Conservation (phyloP, 2,797 vertebrate genomes). For the Fistularia commersonii region DNA sequence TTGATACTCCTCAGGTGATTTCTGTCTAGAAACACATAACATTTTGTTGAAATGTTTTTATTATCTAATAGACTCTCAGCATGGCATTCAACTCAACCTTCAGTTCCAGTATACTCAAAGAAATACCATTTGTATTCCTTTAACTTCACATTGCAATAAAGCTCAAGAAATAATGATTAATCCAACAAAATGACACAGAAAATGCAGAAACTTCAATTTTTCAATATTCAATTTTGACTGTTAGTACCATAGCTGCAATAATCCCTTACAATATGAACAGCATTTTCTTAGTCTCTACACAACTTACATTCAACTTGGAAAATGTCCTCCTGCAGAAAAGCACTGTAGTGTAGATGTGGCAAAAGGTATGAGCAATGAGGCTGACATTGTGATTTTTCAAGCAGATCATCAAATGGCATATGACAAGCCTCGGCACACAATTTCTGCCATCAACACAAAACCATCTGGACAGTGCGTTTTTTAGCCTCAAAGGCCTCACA, state of each 20-base stretch:
- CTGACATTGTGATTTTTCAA: constrained; percentile 45
- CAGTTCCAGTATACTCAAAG: constrained; percentile 13
- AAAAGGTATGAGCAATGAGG: constrained; percentile 41
- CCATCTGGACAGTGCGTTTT: constrained; percentile 38
- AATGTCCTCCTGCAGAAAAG: constrained; percentile 23
- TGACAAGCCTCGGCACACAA: constrained; percentile 18
- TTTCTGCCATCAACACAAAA: constrained; percentile 36
- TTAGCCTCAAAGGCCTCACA: constrained; percentile 26
- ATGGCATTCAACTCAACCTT: constrained; percentile 15
- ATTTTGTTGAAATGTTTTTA: background rate
- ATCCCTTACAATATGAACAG: constrained; percentile 45
- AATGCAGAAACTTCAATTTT: constrained; percentile 49
- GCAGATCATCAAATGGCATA: constrained; percentile 44
- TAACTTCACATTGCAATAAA: constrained; percentile 34
- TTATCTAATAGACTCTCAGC: background rate
- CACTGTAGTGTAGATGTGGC: constrained; percentile 18
- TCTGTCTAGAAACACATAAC: constrained; percentile 70
- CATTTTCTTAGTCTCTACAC: constrained; percentile 40
- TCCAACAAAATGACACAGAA: constrained; percentile 36
- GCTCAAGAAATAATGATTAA: constrained; percentile 31
- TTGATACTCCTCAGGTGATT: constrained; percentile 75
- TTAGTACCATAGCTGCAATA: constrained; percentile 44
- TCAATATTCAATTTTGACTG: constrained; percentile 58
- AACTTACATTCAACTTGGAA: constrained; percentile 49
- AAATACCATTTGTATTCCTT: constrained; percentile 32